These are phyloP conservation scores for Crocallis elinguaria DNA, from an alignment of 2,888 invertebrate genomes.

Conservation along the genomic window DNA sequence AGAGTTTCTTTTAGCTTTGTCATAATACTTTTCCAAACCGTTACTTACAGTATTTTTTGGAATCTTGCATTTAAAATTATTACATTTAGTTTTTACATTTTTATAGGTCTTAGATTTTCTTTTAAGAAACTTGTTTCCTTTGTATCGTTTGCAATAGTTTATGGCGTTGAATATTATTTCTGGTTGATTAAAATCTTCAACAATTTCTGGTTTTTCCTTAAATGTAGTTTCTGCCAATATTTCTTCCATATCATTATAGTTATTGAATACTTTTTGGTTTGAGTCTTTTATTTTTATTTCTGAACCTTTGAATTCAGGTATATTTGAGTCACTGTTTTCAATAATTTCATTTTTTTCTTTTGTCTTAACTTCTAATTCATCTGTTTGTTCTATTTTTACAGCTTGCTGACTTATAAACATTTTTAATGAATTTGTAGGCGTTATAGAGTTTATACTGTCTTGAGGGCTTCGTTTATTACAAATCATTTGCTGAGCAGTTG, in stretches of 20 bases:
- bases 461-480: constrained; percentile 42
- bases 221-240: neutral
- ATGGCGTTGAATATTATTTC: constrained; percentile 40
- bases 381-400: constrained; percentile 26
- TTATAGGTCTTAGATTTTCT: constrained; percentile 44
- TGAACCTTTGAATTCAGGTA: neutral
- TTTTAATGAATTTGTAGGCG: constrained; percentile 41
- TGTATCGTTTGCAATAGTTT: constrained; percentile 32
- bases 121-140: constrained; percentile 28
- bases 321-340: neutral
- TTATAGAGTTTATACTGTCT: constrained; percentile 39
- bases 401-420: constrained; percentile 35
- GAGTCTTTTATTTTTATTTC: neutral
- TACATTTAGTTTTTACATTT: constrained; percentile 53
- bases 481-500: constrained; percentile 43
- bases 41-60: constrained; percentile 33
- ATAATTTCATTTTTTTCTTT: constrained; percentile 1
- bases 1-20: constrained; percentile 41
- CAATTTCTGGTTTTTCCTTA: neutral
- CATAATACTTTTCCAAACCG: constrained; percentile 44
- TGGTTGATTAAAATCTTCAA: constrained; percentile 9
- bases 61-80: constrained; percentile 36
- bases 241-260: neutral
- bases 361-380: constrained; percentile 32
- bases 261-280: constrained; percentile 3